These are phyloP conservation scores for Gymnoscopelus braueri DNA, from an alignment of 2,797 vertebrate genomes.

Conservation along the genomic window DNA sequence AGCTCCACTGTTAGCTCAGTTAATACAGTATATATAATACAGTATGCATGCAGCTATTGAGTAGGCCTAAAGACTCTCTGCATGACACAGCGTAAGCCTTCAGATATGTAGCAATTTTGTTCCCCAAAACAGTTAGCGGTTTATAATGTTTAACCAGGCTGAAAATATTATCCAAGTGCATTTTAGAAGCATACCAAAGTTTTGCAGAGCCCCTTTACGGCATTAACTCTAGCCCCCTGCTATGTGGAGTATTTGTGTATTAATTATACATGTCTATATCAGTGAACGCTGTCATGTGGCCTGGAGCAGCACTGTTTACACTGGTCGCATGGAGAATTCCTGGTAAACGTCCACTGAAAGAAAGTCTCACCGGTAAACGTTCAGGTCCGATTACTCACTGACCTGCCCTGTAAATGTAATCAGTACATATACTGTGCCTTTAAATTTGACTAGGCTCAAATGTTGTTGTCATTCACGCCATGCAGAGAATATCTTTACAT, in stretches of 20 bases:
- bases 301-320: slow-evolving; percentile 25
- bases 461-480: too few relatives aligned
- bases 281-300: slow-evolving; percentile 50
- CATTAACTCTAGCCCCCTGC: slow-evolving; percentile 53
- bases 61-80: slow-evolving; percentile 1
- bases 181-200: slow-evolving; percentile 48
- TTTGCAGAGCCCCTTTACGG: slow-evolving; percentile 45
- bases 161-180: slow-evolving; percentile 55
- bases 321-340: slow-evolving; percentile 18
- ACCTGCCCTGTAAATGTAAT: too few relatives aligned
- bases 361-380: too few relatives aligned
- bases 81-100: slow-evolving; percentile 3
- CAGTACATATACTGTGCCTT: too few relatives aligned
- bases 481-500: too few relatives aligned
- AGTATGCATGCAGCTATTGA: neutral
- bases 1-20: slow-evolving; percentile 3
- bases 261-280: slow-evolving; percentile 66
- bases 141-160: slow-evolving; percentile 41
- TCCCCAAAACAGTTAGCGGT: slow-evolving; percentile 49
- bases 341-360: neutral
- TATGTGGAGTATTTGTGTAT: slow-evolving; percentile 52
- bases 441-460: too few relatives aligned
- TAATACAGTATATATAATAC: slow-evolving; percentile 1
- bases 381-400: too few relatives aligned
- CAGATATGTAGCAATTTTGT: slow-evolving; percentile 13